phyloP scores from a whole-genome alignment of 2,888 invertebrate species.

The Carpatolechia fugitivella region DNA sequence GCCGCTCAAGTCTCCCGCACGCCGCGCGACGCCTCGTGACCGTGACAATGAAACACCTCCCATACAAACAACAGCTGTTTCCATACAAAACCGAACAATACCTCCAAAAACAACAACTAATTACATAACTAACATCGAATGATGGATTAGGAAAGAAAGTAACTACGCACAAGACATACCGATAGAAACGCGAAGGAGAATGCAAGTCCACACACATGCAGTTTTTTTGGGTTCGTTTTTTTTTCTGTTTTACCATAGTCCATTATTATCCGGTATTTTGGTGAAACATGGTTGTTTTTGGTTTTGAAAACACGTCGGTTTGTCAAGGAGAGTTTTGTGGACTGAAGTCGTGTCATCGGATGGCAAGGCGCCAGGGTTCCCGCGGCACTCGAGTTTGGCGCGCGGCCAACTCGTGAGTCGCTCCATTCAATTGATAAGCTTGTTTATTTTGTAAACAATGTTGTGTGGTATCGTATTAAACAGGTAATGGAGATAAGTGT shows the following conservation, averaged over 20 bases:
- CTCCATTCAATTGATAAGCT: conserved; percentile 52
- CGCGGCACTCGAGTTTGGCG: conserved; percentile 18
- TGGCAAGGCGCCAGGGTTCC: conserved; percentile 50
- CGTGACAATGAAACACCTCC: background rate
- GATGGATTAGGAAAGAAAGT: conserved; percentile 34
- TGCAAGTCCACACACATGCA: conserved; percentile 28
- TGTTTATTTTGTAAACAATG: conserved; percentile 72
- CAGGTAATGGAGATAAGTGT: conserved; percentile 3
- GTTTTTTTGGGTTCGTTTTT: background rate
- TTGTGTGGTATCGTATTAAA: conserved; percentile 30
- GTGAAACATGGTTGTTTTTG: conserved; percentile 48
- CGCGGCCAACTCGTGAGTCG: conserved; percentile 33
- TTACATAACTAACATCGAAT: conserved; percentile 66
- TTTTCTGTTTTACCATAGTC: conserved; percentile 47
- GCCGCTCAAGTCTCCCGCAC: conserved; percentile 4
- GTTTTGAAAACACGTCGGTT: conserved; percentile 20
- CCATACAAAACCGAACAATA: conserved; percentile 13
- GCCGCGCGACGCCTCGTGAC: conserved; percentile 8
- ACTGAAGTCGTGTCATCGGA: conserved; percentile 46
- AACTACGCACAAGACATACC: conserved; percentile 42
- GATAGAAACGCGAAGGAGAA: conserved; percentile 10
- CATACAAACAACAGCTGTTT: background rate
- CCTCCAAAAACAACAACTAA: conserved; percentile 37
- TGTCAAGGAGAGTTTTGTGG: conserved; percentile 44
- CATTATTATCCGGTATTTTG: conserved; percentile 60